Base-by-base conservation (phyloP, 1,140 invertebrate genomes). In the Bursaphelenchus mucronatus region DNA sequence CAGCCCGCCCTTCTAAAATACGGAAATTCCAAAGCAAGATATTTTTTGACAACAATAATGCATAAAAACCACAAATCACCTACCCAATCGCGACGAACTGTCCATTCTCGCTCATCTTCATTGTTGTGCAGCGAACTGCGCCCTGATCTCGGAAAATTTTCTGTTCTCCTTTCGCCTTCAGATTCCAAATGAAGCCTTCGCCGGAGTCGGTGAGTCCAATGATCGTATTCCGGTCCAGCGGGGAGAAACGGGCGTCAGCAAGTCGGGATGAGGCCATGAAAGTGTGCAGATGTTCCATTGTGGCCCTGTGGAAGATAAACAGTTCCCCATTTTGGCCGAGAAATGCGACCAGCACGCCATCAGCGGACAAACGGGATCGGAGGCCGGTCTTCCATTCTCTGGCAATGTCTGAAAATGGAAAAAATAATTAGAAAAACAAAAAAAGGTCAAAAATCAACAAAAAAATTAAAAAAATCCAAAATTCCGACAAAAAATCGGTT, bases 251-350 rank as follows among this genome's bases (percentile, higher is more conserved):
- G 17, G 76, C 58, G 13, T 71, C 71, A 5, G 72, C 74, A n/a
- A 73, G 30, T 15, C 52, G 47, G 9, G 56, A n/a, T 10, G 41
- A 10, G 11, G 63, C 71, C 13, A 49, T 50, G 59, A 74, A 73
- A 13, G 71, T 73, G 11, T 76, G 74, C 17, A 73, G 41, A 47
- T 76, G 71, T 17, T 73, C 71, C 71, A 73, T 73, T 45, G 71
- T 71, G 19, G 76, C 76, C 5, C 76, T 44, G 15, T 51, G 47
- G 53, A 61, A 73, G 40, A 73, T 67, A 41, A 51, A 58, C 39
- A 73, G 39, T 45, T 73, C 71, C 8, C 65, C 30, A 8, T 30
- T 46, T 45, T 59, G 45, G 17, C 21, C 30, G 15, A 76, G 41
- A 40, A 59, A 43, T n/a, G 72, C 71, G 52, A 76, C 49, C 15